Evolutionary conservation across 2,113 vertebrate species (phyloP).

Genomic region (Brachypteracias leptosomus): DNA sequence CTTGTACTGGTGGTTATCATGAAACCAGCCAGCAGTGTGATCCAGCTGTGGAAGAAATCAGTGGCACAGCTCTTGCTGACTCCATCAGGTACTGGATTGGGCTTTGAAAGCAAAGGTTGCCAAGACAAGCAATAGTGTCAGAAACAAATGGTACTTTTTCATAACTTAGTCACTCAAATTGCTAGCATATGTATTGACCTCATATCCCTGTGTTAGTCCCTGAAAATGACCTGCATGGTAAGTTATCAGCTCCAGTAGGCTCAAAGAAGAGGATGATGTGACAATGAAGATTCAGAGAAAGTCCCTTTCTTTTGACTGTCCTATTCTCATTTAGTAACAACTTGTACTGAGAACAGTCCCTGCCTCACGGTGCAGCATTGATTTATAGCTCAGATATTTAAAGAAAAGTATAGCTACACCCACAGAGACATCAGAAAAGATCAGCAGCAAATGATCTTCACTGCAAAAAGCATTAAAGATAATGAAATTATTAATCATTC

Average conservation of each 20-base stretch:
- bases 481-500: not conserved
- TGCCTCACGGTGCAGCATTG: not conserved
- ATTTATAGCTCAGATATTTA: not conserved
- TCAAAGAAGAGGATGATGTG: not conserved
- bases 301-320: not conserved
- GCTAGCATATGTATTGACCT: fast-evolving
- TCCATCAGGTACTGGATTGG: not conserved
- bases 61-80: not conserved
- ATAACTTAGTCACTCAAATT: not conserved
- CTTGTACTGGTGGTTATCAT: not conserved
- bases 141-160: not conserved
- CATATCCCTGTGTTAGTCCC: not conserved
- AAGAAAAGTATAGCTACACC: not conserved
- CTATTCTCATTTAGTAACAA: not conserved
- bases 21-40: not conserved
- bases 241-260: not conserved
- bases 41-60: not conserved
- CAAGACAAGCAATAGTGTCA: not conserved
- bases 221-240: not conserved
- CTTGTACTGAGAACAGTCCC: not conserved
- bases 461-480: not conserved
- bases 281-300: not conserved
- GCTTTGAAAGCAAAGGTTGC: not conserved
- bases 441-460: not conserved
- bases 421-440: not conserved